phyloP scores from a whole-genome alignment of 1,140 invertebrate species.

The Microvelia longipes region DNA sequence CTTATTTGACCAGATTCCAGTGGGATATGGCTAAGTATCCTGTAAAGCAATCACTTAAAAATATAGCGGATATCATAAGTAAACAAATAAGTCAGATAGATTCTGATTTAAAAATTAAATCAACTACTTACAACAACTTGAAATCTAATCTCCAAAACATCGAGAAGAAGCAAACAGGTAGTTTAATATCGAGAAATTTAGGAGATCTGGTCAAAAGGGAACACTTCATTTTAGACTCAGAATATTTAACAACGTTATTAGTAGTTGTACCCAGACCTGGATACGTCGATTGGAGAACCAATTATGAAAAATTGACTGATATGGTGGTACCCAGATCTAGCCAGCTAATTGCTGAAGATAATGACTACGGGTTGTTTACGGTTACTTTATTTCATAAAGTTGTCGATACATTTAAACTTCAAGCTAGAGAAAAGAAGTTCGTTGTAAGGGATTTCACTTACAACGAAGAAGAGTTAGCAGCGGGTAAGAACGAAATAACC shows the following conservation, averaged over 20 bases:
- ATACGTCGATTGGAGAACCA: conserved; percentile 77
- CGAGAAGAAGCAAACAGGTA: conserved; percentile 96
- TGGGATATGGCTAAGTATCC: conserved; percentile 99
- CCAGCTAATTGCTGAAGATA: conserved; percentile 75
- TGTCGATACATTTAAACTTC: conserved; percentile 89
- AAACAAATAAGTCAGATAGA: conserved; percentile 99
- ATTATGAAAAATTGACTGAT: conserved; percentile 87
- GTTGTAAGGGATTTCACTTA: conserved; percentile 95
- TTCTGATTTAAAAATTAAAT: conserved; percentile 93
- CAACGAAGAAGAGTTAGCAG: conserved; percentile 89
- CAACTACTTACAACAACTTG: conserved; percentile 85
- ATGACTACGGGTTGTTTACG: conserved; percentile 86
- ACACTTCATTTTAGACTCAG: conserved; percentile 92
- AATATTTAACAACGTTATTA: conserved; percentile 87
- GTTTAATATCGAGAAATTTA: conserved; percentile 84
- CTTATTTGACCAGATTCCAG: conserved; percentile 91
- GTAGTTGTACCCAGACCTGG: conserved; percentile 75
- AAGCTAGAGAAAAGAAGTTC: conserved; percentile 92
- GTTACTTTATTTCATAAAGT: conserved; percentile 95
- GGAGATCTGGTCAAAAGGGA: conserved; percentile 88
- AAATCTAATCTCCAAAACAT: conserved; percentile 92
- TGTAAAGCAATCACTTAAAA: conserved; percentile 90
- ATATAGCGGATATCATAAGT: conserved; percentile 94
- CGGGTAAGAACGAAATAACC: conserved; percentile 93
- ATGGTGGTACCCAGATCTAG: conserved; percentile 96